Base-by-base conservation (phyloP, 2,888 invertebrate species). In the Sthenelais limicola region DNA sequence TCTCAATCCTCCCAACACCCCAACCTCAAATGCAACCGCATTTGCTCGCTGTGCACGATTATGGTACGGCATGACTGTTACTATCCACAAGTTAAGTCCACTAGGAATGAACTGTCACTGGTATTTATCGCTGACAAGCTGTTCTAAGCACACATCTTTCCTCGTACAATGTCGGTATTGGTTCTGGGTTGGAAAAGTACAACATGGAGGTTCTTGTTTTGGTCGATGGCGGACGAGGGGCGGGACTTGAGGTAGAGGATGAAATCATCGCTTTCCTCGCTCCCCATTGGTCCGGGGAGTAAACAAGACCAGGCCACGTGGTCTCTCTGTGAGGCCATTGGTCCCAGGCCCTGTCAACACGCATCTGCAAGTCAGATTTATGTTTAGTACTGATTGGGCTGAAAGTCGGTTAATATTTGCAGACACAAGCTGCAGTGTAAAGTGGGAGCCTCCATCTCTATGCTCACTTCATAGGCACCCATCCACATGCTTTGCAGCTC, bases 181-280 rank as follows among this genome's bases (percentile, higher is more conserved):
- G 3, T 47, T 43, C 67, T 67, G 67, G 26, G n/a, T 26, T 54
- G 38, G 70, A 38, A 43, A 54, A 30, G 30, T 30, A 70, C 70
- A 70, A 70, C 70, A 54, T 70, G 70, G 52, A 51, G 24, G 54
- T 35, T 62, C 70, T 70, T 70, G 70, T 70, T 70, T 70, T 70
- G 70, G 51, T 70, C 12, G 32, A 21, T 28, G 35, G 38, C 43
- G 30, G 68, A 51, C 38, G n/a, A 12, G 68, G 28, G 70, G 70
- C 54, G 70, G 5, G 70, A 56, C 70, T 26, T 30, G 69, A 3
- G 43, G 26, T 26, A 35, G 70, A 38, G 70, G 43, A 70, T 70
- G 70, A 70, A 70, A 70, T 70, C 70, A 70, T 54, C 56, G 38
- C 62, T 3, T n/a, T n/a, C 38, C 24, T 28, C 26, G 62, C 38